These are phyloP conservation scores for Myotis myotis DNA, from an alignment of 2,797 vertebrate species.

Conservation along the genomic window DNA sequence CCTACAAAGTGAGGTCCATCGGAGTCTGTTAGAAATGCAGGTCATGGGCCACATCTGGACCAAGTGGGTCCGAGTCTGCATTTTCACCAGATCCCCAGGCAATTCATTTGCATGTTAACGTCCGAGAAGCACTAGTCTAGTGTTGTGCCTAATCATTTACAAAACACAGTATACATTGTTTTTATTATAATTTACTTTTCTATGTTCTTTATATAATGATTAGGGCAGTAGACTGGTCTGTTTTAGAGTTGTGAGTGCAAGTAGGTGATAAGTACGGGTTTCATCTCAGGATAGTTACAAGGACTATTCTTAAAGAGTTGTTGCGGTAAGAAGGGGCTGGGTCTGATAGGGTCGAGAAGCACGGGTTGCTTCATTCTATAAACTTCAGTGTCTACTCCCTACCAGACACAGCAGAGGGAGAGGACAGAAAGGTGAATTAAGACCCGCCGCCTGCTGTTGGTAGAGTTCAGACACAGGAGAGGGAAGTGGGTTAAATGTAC, in stretches of 20 bases:
- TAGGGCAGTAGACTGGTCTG: not conserved
- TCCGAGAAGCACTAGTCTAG: not conserved
- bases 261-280: not conserved
- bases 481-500: accelerated
- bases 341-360: not conserved
- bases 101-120: accelerated
- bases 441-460: accelerated
- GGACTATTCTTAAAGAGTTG: not conserved
- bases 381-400: not conserved
- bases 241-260: not conserved
- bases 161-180: not conserved
- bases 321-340: not conserved
- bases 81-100: not conserved
- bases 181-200: not conserved
- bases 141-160: not conserved
- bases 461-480: too few relatives aligned
- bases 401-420: not conserved
- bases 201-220: not conserved
- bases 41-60: not conserved
- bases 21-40: not conserved
- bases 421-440: not conserved
- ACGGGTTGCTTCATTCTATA: not conserved
- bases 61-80: not conserved
- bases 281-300: not conserved
- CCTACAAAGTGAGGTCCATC: accelerated